A percentile compares a stretch with the other conserved stretches of the same genome.
Conservation (phyloP, 2,113 vertebrate species). For the Enhydra lutris region DNA sequence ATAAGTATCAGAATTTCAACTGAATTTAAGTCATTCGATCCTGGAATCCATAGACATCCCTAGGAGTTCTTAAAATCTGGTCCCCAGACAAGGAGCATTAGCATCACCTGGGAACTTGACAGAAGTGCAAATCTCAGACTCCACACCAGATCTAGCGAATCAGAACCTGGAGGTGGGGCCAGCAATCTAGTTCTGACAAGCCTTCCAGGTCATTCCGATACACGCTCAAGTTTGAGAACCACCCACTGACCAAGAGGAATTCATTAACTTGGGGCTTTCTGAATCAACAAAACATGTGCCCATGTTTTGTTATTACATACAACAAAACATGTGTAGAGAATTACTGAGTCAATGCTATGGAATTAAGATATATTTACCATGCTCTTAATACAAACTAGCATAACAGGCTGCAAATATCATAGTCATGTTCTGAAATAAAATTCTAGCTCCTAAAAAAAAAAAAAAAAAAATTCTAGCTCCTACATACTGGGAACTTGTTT, state of each 20-base stretch:
- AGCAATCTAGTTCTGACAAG: neutral
- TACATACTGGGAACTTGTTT: neutral
- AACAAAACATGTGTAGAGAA: neutral
- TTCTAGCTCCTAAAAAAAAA: neutral
- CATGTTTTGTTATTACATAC: neutral
- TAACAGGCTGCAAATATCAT: neutral
- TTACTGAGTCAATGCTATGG: neutral
- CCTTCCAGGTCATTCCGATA: neutral
- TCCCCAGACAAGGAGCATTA: neutral
- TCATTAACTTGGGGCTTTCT: neutral
- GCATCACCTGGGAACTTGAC: neutral
- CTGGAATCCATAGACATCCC: neutral
- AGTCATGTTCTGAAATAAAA: neutral
- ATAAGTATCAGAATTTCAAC: neutral
- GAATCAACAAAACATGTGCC: neutral
- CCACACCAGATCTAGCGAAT: neutral
- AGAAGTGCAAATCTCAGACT: neutral
- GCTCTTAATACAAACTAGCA: neutral
- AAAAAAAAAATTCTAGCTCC: neutral
- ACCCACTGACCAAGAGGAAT: neutral
- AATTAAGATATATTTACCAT: constrained; percentile 7
- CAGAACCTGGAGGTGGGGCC: neutral
- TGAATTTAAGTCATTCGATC: neutral
- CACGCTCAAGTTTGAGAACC: neutral
- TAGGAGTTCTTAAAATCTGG: neutral